Evolutionary conservation across 1,140 invertebrate species (phyloP), one percentile per base, ranked within the genome.

Genomic region (Aphelenchoides avenae): DNA sequence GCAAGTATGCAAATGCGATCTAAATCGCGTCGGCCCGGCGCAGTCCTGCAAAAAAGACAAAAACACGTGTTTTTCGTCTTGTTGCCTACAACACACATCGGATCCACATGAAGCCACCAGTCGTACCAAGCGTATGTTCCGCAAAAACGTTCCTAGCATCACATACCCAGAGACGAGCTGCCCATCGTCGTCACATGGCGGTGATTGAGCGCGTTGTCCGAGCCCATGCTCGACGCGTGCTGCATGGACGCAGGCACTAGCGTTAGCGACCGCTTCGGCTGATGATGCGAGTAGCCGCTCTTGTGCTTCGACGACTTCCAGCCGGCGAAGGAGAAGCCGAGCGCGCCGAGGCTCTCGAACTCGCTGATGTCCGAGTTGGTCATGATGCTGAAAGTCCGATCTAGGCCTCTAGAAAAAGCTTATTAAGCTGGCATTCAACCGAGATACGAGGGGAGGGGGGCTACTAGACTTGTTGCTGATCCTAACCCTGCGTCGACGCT

Each of bases 301-400:
- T 61, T 64, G 39, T 64, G 26, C 36, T 66, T 64, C 18, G 37
- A 46, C 18, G 63, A 62, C 24, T 37, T 37, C 67, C 63, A 73
- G 22, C 40, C 57, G 26, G 71, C 71, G n/a, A 74, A 43, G 26
- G 66, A 71, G 52, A 74, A 74, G 36, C 71, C 71, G n/a, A 74
- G 41, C 11, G 71, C 62, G 22, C 71, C 71, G 20, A 74, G 47
- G 44, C 57, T 58, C 46, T 76, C 73, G 11, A 74, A 61, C 36
- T 74, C 71, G 26, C 58, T 68, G 9, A 74, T 71, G 48, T 73
- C 71, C 3, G 73, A 75, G 11, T 64, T 57, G 0, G 71, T 76
- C 0, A 74, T 53, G 9, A 74, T 64, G 43, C 71, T 72, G 24
- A 52, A 76, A 60, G 24, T 5, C n/a, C 24, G 13, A 13, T n/a